Evolutionary conservation across 2,113 vertebrate species (phyloP), one percentile per base, ranked within the genome.

Genomic region (Paracyprichromis sp.): DNA sequence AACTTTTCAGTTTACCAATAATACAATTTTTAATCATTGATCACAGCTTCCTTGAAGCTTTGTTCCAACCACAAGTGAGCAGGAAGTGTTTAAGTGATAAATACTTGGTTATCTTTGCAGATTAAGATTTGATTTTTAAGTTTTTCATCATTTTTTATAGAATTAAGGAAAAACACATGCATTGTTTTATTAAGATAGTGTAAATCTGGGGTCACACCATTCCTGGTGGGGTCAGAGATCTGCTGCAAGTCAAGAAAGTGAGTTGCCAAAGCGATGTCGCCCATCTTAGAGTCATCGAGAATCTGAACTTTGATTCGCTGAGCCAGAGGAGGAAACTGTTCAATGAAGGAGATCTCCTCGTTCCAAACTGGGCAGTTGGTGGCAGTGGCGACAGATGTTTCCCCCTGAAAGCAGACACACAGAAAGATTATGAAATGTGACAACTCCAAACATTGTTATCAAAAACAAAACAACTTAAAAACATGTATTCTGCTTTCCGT

Each of bases 301-400:
- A 99, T 88, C 95, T 98, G 98, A 78, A 99, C 59, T 94, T 96
- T 97, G 53, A 99, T 97, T 90, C 97, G 93, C 69, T 97, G 96
- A 63, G 97, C 97, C 76, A 99, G 96, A 57, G 98, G 97, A 0
- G 97, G 98, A 87, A 99, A 99, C 95, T 98, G 98, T 92, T 99
- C 98, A 0, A 98, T 96, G 86, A 99, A 99, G 88, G 96, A 97
- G 92, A 99, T 97, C 94, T 98, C 97, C 84, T 99, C 98, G 0
- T 99, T 98, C 98, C 98, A 99, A 59, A 97, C 93, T 0, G 98
- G 98, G 29, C 90, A 93, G 2, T 94, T 96, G 14, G 97, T 96
- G 93, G 93, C 96, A 10, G 78, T 93, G 29, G 96, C 95, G 5
- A 99, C 97, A 0, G 97, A 98, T 0, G 98, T 99, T 95, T 99